Evolutionary conservation across 2,797 vertebrate genomes (phyloP), one percentile per base, ranked within the genome.

Genomic region (Geotria australis): DNA sequence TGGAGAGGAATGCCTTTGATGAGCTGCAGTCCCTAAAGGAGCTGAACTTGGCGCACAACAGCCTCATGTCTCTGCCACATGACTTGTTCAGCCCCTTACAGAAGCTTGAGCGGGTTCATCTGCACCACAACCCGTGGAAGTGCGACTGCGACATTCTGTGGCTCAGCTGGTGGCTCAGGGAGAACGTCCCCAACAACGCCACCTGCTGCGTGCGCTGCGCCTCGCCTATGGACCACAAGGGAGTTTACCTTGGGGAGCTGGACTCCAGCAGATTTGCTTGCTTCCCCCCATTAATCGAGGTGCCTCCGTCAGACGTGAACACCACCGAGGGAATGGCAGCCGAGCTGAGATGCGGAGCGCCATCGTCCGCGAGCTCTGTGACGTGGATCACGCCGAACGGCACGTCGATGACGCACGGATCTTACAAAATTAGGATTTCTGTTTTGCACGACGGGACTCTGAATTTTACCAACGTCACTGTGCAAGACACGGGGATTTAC

Each of bases 161-260:
- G 91, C 80, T 99, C 56, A 96, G 89, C 69, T 96, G 91, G 91
- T 99, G 91, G 91, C 81, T 99, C 58, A 94, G 95, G 68, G 91
- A 99, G 69, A 96, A 94, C 76, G 89, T 94, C 13, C 89, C 86
- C 10, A 89, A 86, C 55, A 96, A 96, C 63, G 96, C 88, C 51
- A 93, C 88, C 63, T 99, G 91, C 63, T 99, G 91, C 9, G 91
- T 91, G 55, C 83, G 91, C 59, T 99, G 91, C 65, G 80, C 83
- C 65, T 85, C 83, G 1, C 91, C 91, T 56, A 56, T 76, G 46
- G 80, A 74, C 62, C 78, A 93, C 67, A 95, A 91, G 69, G 91
- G 89, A 62, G 84, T 84, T 60, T 94, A 99, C 66, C 96, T 99
- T 1, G 88, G 88, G 9, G 91, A 99, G 68, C 73, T 99, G 57